Evolutionary conservation across 2,797 vertebrate species (phyloP).

Genomic region (Columba guinea): DNA sequence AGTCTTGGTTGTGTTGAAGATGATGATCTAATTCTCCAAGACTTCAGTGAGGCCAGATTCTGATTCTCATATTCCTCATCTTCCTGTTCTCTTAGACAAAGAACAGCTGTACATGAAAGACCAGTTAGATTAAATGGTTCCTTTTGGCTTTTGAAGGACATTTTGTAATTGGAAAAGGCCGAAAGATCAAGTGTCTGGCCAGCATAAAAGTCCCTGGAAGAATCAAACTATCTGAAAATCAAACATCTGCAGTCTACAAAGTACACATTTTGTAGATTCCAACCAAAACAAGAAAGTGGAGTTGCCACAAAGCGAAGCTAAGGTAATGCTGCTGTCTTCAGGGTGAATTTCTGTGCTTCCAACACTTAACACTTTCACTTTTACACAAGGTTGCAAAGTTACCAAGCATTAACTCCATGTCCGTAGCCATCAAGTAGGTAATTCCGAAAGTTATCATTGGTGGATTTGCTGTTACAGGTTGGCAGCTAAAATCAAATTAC

Average conservation of each 20-base stretch:
- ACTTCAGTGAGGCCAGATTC: not conserved
- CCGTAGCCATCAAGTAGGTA: not conserved
- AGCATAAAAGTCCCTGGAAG: not conserved
- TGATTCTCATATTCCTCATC: not conserved
- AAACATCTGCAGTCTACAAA: not conserved
- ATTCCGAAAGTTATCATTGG: not conserved
- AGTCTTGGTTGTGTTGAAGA: not conserved
- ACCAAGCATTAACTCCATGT: not conserved
- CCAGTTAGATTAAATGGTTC: not conserved
- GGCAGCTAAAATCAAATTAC: constrained; percentile 15
- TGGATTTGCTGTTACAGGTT: not conserved
- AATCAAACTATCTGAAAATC: not conserved
- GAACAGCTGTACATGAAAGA: not conserved
- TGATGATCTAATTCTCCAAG: not conserved
- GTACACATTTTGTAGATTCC: not conserved
- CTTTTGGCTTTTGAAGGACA: not conserved
- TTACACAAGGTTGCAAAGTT: not conserved
- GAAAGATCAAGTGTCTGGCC: not conserved
- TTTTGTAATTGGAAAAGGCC: not conserved
- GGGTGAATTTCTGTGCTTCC: not conserved
- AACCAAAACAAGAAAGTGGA: not conserved
- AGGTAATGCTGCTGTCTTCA: not conserved
- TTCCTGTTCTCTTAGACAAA: not conserved
- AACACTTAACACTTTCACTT: not conserved
- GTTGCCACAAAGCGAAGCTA: not conserved